Evolutionary conservation across 2,797 vertebrate genomes (phyloP), one percentile per base, ranked within the genome.

Genomic region (Ceyx erithaca): DNA sequence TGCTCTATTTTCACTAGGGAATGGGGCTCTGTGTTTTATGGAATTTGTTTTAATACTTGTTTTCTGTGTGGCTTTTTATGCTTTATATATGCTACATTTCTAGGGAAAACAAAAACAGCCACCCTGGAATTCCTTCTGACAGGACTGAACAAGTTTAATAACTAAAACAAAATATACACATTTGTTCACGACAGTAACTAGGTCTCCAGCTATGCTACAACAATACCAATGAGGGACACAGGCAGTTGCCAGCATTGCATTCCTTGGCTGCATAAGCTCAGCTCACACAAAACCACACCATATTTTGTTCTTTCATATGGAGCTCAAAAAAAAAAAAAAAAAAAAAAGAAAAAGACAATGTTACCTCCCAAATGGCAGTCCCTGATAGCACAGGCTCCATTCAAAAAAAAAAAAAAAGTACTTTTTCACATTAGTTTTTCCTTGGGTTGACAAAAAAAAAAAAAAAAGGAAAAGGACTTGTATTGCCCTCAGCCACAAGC

Each of bases 131-230:
- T 87, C 21, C 59, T 79, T 90, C 61, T 87, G 88, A 88, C 22
- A 70, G 26, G 23, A 9, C 12, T 68, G 69, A 20, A 49, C 7
- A 82, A 61, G 19, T 71, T 73, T 64, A 90, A 51, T 68, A 64
- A 52, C 37, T 57, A 40, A 59, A 92, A 40, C 21, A 84, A 66
- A 87, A 68, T 2, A 49, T 13, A 43, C 2, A 5, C 6, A 68
- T 80, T 88, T 73, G 57, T 51, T 87, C 23, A 26, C 43, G 35
- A 7, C 8, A 73, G 35, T 31, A 77, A 43, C 28, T 54, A 26
- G 16, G 41, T 22, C 49, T 86, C 48, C 48, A 80, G 0, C 48
- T 43, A 49, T 0, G 1, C 22, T 66, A n/a, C 49, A 2, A 1
- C 35, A 48, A 31, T 8, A 25, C 11, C 62, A 52, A 14, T 0